Conservation (phyloP, 2,888 invertebrate species). For the Lasius fuliginosus region DNA sequence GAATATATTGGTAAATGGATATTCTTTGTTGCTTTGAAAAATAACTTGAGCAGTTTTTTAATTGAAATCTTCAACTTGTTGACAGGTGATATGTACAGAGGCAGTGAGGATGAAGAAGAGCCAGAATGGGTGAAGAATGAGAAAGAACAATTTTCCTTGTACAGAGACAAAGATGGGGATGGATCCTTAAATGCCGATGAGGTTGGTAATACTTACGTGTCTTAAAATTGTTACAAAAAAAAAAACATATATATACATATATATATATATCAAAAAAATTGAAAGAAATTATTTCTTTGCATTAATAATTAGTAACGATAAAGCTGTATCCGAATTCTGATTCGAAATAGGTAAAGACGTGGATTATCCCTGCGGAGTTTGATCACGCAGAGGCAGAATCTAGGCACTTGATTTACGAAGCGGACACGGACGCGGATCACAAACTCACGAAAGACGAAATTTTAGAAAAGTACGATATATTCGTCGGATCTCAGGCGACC, state of each 20-base stretch:
- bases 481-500: constrained; percentile 99
- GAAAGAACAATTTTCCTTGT: constrained; percentile 95
- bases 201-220: constrained; percentile 86
- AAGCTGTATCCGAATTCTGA: not conserved
- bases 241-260: no score
- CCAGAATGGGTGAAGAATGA: constrained; percentile 99
- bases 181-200: constrained; percentile 96
- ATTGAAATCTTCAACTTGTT: not conserved
- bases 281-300: not conserved
- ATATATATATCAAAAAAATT: not conserved
- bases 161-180: constrained; percentile 95
- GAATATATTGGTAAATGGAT: constrained; percentile 94
- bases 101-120: constrained; percentile 91
- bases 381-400: constrained; percentile 99
- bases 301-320: not conserved
- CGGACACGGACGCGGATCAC: constrained; percentile 97
- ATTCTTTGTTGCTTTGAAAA: not conserved
- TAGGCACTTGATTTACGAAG: constrained; percentile 97
- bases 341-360: constrained; percentile 89
- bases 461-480: constrained; percentile 97
- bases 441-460: constrained; percentile 96
- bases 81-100: constrained; percentile 94
- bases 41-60: not conserved
- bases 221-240: not conserved
- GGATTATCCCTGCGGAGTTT: constrained; percentile 98